These are phyloP conservation scores for Poecilobothrus nobilitatus DNA, from an alignment of 2,888 invertebrate species.

Conservation along the genomic window DNA sequence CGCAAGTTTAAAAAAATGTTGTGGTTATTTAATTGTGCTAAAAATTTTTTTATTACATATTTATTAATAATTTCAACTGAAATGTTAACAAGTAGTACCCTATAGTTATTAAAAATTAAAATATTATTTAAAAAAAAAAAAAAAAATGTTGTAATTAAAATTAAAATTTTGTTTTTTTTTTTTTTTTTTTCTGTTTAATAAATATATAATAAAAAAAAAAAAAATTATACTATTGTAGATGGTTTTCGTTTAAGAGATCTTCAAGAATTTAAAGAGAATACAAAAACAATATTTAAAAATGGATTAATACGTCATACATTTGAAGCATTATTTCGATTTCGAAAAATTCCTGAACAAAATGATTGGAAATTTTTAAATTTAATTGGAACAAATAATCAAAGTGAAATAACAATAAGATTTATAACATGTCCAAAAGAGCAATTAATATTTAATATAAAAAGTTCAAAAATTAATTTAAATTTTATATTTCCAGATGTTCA, in stretches of 20 bases:
- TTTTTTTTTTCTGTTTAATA: too few relatives aligned
- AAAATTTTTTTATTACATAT: too few relatives aligned
- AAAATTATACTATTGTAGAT: neutral
- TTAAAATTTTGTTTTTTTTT: too few relatives aligned
- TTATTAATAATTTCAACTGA: too few relatives aligned
- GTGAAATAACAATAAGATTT: neutral
- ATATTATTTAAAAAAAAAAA: too few relatives aligned
- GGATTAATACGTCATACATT: neutral
- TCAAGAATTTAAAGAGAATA: neutral
- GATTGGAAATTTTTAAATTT: neutral
- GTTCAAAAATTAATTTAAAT: neutral
- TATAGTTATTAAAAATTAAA: too few relatives aligned
- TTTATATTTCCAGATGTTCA: neutral
- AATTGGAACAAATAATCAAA: neutral
- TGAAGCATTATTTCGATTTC: neutral
- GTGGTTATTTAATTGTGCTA: too few relatives aligned
- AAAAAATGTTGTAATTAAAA: too few relatives aligned
- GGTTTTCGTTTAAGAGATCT: neutral
- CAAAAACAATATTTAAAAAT: neutral
- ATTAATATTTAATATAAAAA: neutral
- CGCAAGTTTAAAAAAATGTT: too few relatives aligned
- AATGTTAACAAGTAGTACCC: too few relatives aligned
- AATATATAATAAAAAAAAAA: too few relatives aligned
- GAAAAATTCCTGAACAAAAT: neutral
- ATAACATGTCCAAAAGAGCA: neutral